Evolutionary conservation across 2,888 invertebrate species (phyloP).

Genomic region (Micropterix aruncella): DNA sequence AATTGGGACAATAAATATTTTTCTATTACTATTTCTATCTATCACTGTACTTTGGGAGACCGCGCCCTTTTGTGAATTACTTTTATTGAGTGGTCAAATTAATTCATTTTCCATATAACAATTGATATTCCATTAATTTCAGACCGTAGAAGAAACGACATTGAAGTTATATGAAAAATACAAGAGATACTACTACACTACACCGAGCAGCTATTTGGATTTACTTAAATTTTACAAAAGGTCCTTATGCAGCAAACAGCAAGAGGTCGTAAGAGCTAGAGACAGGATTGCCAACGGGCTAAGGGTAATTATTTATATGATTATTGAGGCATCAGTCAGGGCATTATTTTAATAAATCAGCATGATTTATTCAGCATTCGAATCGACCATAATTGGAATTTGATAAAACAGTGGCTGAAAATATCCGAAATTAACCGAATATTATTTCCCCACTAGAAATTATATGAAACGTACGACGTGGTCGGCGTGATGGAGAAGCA

Average conservation of each 20-base stretch:
- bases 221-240: slow-evolving; percentile 63
- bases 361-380: not conserved
- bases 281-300: slow-evolving; percentile 65
- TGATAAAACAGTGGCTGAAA: not conserved
- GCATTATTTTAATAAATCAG: too few relatives aligned
- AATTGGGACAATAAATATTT: too few relatives aligned
- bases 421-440: slow-evolving; percentile 1
- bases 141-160: slow-evolving; percentile 72
- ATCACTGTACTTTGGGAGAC: too few relatives aligned
- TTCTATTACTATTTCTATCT: too few relatives aligned
- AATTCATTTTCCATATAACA: too few relatives aligned
- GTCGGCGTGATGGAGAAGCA: slow-evolving; percentile 80
- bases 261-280: slow-evolving; percentile 48
- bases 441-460: slow-evolving; percentile 45
- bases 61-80: too few relatives aligned
- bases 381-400: not conserved
- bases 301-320: slow-evolving; percentile 21
- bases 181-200: slow-evolving; percentile 78
- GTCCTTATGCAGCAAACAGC: slow-evolving; percentile 54
- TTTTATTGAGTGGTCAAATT: too few relatives aligned
- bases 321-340: too few relatives aligned
- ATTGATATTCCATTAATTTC: slow-evolving; percentile 11
- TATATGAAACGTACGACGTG: slow-evolving; percentile 66
- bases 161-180: slow-evolving; percentile 65
- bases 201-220: slow-evolving; percentile 83